Base-by-base conservation (phyloP, 2,797 vertebrate genomes). In the Dipus sagitta region DNA sequence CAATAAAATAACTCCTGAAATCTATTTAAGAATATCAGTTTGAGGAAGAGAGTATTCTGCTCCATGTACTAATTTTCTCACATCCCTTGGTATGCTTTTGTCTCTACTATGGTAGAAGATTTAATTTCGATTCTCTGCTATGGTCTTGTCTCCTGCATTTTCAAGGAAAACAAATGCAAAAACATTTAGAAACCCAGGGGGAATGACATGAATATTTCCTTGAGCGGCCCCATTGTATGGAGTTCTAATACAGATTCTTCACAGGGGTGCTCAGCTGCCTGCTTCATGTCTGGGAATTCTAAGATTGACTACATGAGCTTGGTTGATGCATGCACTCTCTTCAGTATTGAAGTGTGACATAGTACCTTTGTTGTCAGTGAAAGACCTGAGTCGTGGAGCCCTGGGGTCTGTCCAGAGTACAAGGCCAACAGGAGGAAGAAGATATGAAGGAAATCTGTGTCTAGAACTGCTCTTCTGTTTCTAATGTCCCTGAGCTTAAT, bases 151-250 rank as follows among this genome's bases (percentile, higher is more conserved):
- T 84, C 24, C 89, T 18, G 26, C 21, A 42, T 14, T 78, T 62
- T n/a, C 13, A 7, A 90, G 75, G n/a, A n/a, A 94, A 87, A 74
- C 23, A 60, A 62, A 71, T n/a, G 68, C 80, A 24, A 68, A 71
- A 88, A 9, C 3, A 10, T 76, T 64, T 24, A 76, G 62, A 96
- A 42, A 34, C 15, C 32, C 7, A 58, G 62, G 28, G 79, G 47
- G 32, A 28, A 4, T 24, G 23, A 2, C 7, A 47, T 38, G 52
- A 26, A 1, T 52, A 26, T 32, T 75, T 75, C 47, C 13, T 3
- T 30, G 0, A 13, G 54, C 11, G 17, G 6, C 24, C 65, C 38
- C 1, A 21, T 54, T 89, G 5, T 26, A 2, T 24, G 32, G 17
- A 52, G n/a, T 76, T 1, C 6, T 21, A 30, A 32, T 2, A 42